These are phyloP conservation scores for Pogona vitticeps DNA, from an alignment of 2,113 vertebrate genomes.

Conservation along the genomic window DNA sequence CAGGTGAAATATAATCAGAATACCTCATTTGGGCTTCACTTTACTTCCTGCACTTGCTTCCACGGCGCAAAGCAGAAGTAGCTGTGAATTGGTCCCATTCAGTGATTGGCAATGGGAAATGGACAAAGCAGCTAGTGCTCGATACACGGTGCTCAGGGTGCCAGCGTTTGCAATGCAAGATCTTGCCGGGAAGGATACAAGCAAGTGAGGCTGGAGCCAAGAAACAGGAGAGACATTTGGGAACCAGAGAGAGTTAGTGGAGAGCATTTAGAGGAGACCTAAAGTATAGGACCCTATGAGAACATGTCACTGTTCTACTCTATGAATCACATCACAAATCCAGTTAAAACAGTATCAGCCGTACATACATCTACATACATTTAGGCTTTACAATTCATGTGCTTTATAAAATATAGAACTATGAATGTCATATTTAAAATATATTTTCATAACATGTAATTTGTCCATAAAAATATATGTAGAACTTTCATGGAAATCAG, in stretches of 20 bases:
- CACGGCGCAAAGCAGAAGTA: neutral
- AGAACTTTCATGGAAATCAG: slow-evolving; percentile 26
- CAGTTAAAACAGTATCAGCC: slow-evolving; percentile 2
- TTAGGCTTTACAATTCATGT: slow-evolving; percentile 15
- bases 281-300: neutral
- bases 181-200: neutral
- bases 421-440: slow-evolving; percentile 59
- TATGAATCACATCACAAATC: neutral
- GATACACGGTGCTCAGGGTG: neutral
- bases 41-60: neutral
- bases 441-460: slow-evolving; percentile 56
- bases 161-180: neutral
- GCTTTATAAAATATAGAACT: slow-evolving; percentile 66
- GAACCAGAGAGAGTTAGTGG: neutral
- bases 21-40: neutral
- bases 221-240: neutral
- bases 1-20: neutral
- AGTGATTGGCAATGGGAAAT: too few relatives aligned
- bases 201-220: neutral
- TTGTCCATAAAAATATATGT: slow-evolving; percentile 57
- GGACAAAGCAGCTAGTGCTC: neutral
- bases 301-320: neutral
- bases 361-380: slow-evolving; percentile 26
- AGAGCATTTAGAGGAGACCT: neutral
- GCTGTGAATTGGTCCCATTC: neutral